phyloP scores from a whole-genome alignment of 2,113 vertebrate species.

The Tretioscincus oriximinensis region DNA sequence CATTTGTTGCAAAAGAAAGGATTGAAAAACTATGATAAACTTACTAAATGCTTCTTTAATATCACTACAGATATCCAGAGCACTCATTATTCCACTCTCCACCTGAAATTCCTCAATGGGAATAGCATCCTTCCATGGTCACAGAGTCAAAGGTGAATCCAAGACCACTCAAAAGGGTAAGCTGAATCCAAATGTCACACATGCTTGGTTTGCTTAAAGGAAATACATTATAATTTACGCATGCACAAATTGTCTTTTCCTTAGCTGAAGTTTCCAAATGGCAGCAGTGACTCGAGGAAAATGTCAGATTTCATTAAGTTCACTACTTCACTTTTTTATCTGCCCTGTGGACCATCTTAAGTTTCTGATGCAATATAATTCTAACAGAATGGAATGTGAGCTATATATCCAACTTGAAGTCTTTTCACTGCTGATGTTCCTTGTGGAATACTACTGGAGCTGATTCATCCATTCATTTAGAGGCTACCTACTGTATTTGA shows the following conservation, averaged over 20 bases:
- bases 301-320: conserved; percentile 7
- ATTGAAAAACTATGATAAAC: too few species aligned
- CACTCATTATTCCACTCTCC: too few species aligned
- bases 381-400: background rate
- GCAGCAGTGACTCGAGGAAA: background rate
- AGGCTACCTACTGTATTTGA: background rate
- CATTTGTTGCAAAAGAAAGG: too few species aligned
- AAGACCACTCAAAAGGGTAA: conserved; percentile 3
- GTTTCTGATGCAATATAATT: background rate
- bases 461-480: background rate
- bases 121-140: background rate
- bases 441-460: too few species aligned
- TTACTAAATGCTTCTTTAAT: too few species aligned
- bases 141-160: background rate
- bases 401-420: background rate
- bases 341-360: background rate
- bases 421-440: background rate
- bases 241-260: conserved; percentile 10
- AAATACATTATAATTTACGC: background rate
- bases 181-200: background rate
- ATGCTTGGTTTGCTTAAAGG: background rate
- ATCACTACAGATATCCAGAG: too few species aligned
- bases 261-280: conserved; percentile 24
- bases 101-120: background rate
- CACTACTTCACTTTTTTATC: background rate